These are phyloP conservation scores for Euwallacea fornicatus DNA, from an alignment of 1,140 invertebrate genomes.

Conservation along the genomic window DNA sequence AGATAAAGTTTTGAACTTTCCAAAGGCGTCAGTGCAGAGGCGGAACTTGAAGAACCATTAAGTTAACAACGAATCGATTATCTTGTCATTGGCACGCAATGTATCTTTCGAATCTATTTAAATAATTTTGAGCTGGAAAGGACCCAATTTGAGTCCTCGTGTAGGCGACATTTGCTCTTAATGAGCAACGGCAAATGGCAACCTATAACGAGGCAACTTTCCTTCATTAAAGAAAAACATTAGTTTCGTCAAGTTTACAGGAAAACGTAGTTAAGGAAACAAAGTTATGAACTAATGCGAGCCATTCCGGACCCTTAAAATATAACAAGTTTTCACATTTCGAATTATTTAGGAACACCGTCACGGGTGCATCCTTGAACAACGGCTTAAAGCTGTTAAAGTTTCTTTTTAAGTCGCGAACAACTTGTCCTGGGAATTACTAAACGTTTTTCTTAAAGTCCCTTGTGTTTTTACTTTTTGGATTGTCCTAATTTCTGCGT, in stretches of 20 bases:
- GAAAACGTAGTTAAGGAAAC: background rate
- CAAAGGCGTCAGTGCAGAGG: no score
- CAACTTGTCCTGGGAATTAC: conserved; percentile 1
- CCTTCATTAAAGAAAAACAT: conserved; percentile 3
- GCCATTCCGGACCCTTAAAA: background rate
- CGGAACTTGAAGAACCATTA: no score
- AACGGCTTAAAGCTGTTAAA: conserved; percentile 7
- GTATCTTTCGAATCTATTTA: no score
- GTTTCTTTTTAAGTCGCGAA: conserved; percentile 1
- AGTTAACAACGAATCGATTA: no score
- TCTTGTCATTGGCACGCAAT: no score
- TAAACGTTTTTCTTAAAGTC: conserved; percentile 11
- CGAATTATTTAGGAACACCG: conserved; percentile 7
- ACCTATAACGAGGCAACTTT: no score
- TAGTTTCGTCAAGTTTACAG: background rate
- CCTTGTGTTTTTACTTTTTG: background rate
- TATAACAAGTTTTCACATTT: conserved; percentile 9
- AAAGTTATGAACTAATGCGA: background rate
- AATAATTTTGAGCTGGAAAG: no score
- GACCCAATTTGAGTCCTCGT: no score
- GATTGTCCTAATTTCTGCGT: background rate
- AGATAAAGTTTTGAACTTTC: no score
- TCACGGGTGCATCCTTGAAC: conserved; percentile 8
- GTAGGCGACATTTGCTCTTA: no score
- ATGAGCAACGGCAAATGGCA: no score